Evolutionary conservation across 2,797 vertebrate genomes (phyloP), one percentile per base, ranked within the genome.

Genomic region (Distichodus sexfasciatus): DNA sequence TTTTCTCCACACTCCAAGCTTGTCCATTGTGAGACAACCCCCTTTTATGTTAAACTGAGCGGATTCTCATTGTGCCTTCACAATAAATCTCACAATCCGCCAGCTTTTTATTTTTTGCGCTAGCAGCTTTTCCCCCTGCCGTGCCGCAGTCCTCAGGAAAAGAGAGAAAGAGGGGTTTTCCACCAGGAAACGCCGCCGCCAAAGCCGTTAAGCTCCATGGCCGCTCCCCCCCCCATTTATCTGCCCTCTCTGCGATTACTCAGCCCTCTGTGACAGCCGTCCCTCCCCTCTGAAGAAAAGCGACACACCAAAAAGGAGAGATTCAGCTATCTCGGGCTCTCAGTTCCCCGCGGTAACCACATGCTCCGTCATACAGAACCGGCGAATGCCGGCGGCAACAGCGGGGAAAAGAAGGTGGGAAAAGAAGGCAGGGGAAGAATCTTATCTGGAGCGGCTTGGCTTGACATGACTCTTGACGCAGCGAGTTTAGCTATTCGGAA

Each of bases 181-280:
- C 12, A 4, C 4, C 38, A 10, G 38, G 3, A 4, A 9, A 21
- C 5, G 19, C 6, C 43, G 19, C 43, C 10, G 23, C 43, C 8
- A 19, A 19, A 46, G 5, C 43, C 15, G 6, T 46, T 19, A 15
- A 11, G 4, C 19, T 1, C 6, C 43, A 19, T 11, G 19, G 1
- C 43, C 5, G 43, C 3, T 7, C 43, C 29, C 41, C 31, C 53
- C 38, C 47, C 15, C 35, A 15, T 67, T 73, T 61, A 67, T 73
- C 63, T 61, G 55, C 11, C 15, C 44, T 15, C 57, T 41, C 44
- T 60, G 55, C 29, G 57, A 73, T 28, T 47, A 43, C 53, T 73
- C 40, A 21, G 47, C 35, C 46, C 46, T n/a, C 46, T 28, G 55
- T 1, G 2, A 50, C 48, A 59, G 60, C 41, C 44, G 5, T 38